Evolutionary conservation across 2,888 invertebrate species (phyloP), one percentile per base, ranked within the genome.

Genomic region (Agrotis exclamationis): DNA sequence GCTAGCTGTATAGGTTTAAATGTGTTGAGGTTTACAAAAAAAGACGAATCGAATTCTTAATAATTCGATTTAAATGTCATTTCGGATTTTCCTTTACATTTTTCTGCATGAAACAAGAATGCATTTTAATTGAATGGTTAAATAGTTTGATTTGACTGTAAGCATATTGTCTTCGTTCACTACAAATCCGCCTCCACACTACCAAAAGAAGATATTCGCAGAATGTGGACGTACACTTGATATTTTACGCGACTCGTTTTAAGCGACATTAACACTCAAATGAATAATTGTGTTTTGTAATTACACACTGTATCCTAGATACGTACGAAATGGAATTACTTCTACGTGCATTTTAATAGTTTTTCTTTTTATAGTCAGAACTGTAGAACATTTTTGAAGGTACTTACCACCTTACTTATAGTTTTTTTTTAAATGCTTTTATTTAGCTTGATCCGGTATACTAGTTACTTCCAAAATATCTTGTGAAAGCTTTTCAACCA

Each of bases 221-320:
- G 93, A 94, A 94, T 93, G 92, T 90, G 92, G 88, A 88, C 87
- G 88, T 90, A 87, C 88, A 87, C 88, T 91, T 91, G 92, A 92
- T 93, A 92, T 93, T 93, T 93, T 91, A 93, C 91, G 90, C 88
- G 89, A 93, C 90, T 92, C 91, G 90, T 94, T 93, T 93, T 90
- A 91, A 91, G 90, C 87, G 87, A 86, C 87, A 88, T 89, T 91
- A 89, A 89, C 90, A 91, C 90, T 91, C 89, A 90, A 93, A 92
- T 90, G 90, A 93, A 93, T 92, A 91, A 93, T 93, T 92, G 89
- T 91, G 86, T 88, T 85, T 83, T 85, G 89, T 90, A 91, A 92
- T 92, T 92, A 88, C 74, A 79, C 60, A 76, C 63, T 51, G 62
- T 57, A 28, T 69, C 69, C 57, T 70, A 62, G 56, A 47, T 28